Conservation (phyloP, 2,888 invertebrate species). For the Meandrusa payeni region DNA sequence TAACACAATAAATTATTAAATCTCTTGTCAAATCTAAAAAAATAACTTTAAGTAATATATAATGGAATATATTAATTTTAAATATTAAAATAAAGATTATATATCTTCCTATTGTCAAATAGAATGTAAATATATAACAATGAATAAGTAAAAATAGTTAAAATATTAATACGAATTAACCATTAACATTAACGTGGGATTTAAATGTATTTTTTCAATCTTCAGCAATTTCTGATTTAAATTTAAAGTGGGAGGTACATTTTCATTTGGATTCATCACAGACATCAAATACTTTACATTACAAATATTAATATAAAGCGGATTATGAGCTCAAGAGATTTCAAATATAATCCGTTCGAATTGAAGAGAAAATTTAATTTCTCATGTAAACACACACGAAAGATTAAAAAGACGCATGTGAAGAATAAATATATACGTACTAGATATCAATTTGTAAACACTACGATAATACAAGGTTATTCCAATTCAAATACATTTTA, state of each 20-base stretch:
- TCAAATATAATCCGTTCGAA: not conserved
- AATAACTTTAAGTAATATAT: too few relatives aligned
- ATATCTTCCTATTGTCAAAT: too few relatives aligned
- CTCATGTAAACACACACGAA: not conserved
- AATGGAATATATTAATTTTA: too few relatives aligned
- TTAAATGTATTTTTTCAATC: too few relatives aligned
- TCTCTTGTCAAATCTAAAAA: too few relatives aligned
- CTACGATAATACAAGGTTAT: slow-evolving; percentile 29
- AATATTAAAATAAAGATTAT: too few relatives aligned
- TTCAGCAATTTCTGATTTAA: too few relatives aligned
- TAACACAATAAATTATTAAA: too few relatives aligned
- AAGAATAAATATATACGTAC: slow-evolving; percentile 2
- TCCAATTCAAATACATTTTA: slow-evolving; percentile 37
- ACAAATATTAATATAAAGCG: not conserved
- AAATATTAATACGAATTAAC: too few relatives aligned
- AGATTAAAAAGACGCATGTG: slow-evolving; percentile 30
- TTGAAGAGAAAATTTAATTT: slow-evolving; percentile 5
- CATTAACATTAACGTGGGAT: too few relatives aligned
- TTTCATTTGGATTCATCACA: not conserved
- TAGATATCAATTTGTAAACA: slow-evolving; percentile 59
- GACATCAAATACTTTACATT: not conserved
- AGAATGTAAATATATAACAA: too few relatives aligned
- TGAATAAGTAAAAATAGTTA: too few relatives aligned
- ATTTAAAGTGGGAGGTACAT: not conserved
- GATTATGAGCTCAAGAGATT: slow-evolving; percentile 1